These are phyloP conservation scores for Pachypeltis micranthus DNA, from an alignment of 1,140 invertebrate species.

Conservation along the genomic window DNA sequence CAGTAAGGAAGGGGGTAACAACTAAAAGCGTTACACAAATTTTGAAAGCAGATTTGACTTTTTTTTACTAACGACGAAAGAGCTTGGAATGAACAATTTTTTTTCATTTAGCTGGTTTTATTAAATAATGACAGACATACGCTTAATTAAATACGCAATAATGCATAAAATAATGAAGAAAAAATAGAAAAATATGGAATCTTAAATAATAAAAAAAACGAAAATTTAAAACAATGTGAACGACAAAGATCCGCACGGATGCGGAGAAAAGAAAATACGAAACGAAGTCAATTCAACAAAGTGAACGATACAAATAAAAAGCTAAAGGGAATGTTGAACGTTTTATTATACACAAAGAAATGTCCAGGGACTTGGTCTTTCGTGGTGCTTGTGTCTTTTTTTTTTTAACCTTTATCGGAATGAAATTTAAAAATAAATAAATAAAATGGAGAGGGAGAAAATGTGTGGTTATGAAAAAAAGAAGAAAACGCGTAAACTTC, in stretches of 20 bases:
- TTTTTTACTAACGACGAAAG: not conserved
- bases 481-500: constrained; percentile 12
- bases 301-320: too few relatives aligned
- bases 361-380: not conserved
- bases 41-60: not conserved
- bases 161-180: not conserved
- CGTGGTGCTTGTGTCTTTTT: not conserved
- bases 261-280: not conserved
- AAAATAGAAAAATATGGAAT: constrained; percentile 9
- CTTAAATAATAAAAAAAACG: not conserved
- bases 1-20: not conserved
- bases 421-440: not conserved
- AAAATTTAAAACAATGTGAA: not conserved
- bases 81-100: not conserved
- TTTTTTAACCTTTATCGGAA: not conserved
- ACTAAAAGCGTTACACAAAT: not conserved
- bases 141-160: constrained; percentile 3
- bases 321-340: not conserved
- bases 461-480: too few relatives aligned
- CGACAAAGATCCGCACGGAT: not conserved
- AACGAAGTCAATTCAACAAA: too few relatives aligned
- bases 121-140: too few relatives aligned
- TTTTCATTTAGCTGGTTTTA: too few relatives aligned
- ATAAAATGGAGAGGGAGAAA: not conserved
- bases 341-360: not conserved